phyloP scores from a whole-genome alignment of 2,113 vertebrate species.

The Progne subis region DNA sequence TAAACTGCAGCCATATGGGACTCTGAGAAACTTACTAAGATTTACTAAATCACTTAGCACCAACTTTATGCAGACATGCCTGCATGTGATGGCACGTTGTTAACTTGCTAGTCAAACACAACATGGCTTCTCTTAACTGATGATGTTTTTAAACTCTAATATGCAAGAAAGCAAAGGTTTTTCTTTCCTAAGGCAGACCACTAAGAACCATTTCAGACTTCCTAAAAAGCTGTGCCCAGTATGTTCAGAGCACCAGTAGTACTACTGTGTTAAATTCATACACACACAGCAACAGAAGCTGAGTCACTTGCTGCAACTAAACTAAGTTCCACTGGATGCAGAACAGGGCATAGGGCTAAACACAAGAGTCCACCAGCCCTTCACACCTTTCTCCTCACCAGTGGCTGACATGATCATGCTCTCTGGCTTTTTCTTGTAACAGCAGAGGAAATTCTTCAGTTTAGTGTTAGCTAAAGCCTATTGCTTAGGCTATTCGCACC shows the following conservation, averaged over 20 bases:
- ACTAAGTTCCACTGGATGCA: background rate
- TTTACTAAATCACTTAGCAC: background rate
- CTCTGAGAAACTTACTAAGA: background rate
- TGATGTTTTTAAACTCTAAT: background rate
- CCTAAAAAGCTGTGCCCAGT: background rate
- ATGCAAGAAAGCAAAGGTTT: background rate
- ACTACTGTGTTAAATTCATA: background rate
- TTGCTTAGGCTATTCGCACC: background rate
- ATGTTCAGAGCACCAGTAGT: background rate
- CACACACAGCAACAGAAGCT: fast-evolving
- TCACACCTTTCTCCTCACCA: background rate
- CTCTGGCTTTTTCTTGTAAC: background rate
- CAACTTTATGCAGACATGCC: background rate
- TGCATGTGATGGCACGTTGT: background rate
- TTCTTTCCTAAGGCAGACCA: background rate
- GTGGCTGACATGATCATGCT: background rate
- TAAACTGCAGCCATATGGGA: background rate
- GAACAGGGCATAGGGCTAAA: background rate
- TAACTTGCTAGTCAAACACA: background rate
- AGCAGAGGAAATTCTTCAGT: background rate
- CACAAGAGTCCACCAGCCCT: background rate
- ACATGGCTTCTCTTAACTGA: background rate
- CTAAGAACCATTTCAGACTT: background rate
- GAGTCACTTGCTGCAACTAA: background rate
- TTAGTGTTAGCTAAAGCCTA: background rate